Evolutionary conservation across 2,113 vertebrate species (phyloP).

Genomic region (Martes martes): DNA sequence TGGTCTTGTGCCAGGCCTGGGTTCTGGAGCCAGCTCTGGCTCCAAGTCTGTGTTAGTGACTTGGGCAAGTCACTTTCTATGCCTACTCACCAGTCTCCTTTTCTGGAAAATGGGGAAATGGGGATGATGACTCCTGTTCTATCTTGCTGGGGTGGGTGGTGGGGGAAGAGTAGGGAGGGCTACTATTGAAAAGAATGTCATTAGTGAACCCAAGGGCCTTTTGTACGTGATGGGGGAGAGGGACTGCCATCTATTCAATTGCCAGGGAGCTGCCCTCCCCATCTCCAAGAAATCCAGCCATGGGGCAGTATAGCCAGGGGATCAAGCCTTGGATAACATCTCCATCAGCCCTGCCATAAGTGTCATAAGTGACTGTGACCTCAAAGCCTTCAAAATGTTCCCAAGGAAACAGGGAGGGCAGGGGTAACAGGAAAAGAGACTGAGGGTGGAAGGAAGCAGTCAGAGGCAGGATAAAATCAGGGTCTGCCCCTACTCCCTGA

Average conservation of each 20-base stretch:
- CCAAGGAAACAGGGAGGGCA: not conserved
- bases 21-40: not conserved
- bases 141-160: not conserved
- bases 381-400: not conserved
- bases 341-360: too few species aligned
- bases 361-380: not conserved
- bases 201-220: not conserved
- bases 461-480: not conserved
- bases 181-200: not conserved
- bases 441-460: not conserved
- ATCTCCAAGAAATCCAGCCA: not conserved
- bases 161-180: not conserved
- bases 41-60: not conserved
- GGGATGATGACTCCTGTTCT: not conserved
- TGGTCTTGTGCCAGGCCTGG: not conserved
- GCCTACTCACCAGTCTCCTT: not conserved
- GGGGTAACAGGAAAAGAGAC: not conserved
- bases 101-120: not conserved
- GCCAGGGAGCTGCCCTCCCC: not conserved
- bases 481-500: not conserved
- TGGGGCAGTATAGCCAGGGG: not conserved
- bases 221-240: not conserved
- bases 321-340: not conserved
- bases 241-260: not conserved
- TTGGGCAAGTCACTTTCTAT: not conserved